These are phyloP conservation scores for Plecotus auritus DNA, from an alignment of 2,113 vertebrate genomes.

Conservation along the genomic window DNA sequence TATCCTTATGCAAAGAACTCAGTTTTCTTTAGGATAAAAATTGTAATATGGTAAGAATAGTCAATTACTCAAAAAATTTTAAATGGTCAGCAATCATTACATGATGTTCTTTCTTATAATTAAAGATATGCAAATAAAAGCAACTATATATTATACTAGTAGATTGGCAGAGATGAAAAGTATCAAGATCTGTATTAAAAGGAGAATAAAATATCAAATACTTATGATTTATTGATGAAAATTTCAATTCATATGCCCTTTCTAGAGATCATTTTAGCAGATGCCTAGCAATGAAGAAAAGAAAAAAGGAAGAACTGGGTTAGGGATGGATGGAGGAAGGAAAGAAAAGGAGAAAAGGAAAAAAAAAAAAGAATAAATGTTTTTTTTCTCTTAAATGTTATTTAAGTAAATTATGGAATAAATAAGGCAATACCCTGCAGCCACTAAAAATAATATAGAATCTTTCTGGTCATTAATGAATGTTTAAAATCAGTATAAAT, in stretches of 20 bases:
- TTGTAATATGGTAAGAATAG: neutral
- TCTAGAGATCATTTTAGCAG: neutral
- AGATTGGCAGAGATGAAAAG: neutral
- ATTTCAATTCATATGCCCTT: neutral
- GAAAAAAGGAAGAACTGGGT: neutral
- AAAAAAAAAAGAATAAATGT: neutral
- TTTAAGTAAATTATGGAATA: neutral
- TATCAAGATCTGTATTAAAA: neutral
- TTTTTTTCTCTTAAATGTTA: neutral
- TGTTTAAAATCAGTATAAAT: neutral
- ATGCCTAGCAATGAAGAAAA: neutral
- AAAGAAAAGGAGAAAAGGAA: neutral
- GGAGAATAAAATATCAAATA: neutral
- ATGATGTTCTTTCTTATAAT: neutral
- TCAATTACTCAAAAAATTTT: neutral
- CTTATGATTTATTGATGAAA: neutral
- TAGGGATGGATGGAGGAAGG: neutral
- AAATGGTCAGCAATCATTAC: neutral
- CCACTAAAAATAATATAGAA: neutral
- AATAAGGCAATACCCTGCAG: neutral
- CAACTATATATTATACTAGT: neutral
- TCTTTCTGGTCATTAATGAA: neutral
- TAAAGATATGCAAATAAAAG: slow-evolving; percentile 3
- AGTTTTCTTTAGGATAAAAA: neutral
- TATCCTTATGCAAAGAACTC: neutral